These are phyloP conservation scores for Charadrius vociferus DNA, from an alignment of 2,113 vertebrate species.

Conservation along the genomic window DNA sequence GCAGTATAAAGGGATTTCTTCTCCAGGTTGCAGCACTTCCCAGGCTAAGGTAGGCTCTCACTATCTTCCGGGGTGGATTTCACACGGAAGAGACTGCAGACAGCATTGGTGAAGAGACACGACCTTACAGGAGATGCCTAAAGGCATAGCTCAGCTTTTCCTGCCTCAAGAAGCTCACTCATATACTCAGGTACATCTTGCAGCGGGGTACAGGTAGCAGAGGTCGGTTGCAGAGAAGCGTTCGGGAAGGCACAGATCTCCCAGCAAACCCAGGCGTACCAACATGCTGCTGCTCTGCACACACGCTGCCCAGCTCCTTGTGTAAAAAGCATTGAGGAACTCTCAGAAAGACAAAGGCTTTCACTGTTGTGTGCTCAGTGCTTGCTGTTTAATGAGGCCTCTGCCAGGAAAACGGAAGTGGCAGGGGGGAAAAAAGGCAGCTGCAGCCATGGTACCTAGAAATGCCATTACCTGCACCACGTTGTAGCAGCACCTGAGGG, in stretches of 20 bases:
- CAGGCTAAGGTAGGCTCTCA: not conserved
- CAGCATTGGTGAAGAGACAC: not conserved
- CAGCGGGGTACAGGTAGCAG: not conserved
- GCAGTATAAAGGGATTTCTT: not conserved
- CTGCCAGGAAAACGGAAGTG: not conserved
- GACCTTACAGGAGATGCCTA: not conserved
- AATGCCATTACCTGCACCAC: not conserved
- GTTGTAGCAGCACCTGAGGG: not conserved
- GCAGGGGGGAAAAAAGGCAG: not conserved
- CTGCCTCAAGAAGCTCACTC: not conserved
- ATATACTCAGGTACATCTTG: rapidly evolving
- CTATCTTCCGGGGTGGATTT: not conserved
- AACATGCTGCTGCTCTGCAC: not conserved
- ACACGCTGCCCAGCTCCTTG: not conserved
- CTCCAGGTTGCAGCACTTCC: not conserved
- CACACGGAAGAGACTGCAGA: not conserved
- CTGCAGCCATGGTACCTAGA: not conserved
- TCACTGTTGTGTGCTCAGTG: not conserved
- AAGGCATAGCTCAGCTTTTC: not conserved
- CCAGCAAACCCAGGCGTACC: not conserved
- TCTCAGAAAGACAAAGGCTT: not conserved
- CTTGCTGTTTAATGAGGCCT: not conserved
- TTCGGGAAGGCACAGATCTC: not conserved
- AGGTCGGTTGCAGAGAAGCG: not conserved
- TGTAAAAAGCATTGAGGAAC: not conserved